Evolutionary conservation across 2,797 vertebrate genomes (phyloP), one percentile per base, ranked within the genome.

Genomic region (Notoglanidium macrostoma): DNA sequence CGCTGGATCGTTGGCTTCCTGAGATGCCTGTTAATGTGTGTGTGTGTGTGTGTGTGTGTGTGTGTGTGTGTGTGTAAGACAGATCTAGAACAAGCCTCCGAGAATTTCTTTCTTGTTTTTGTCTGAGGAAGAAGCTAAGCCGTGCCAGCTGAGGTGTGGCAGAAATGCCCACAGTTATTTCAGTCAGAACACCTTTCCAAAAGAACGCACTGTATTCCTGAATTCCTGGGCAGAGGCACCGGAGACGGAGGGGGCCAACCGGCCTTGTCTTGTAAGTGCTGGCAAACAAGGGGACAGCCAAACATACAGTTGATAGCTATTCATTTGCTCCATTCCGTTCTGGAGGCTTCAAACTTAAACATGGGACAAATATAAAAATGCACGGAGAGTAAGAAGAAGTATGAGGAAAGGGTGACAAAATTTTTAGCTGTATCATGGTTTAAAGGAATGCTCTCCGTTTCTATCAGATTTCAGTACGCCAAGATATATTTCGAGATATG

Each of bases 1-100:
- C 73, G 70, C 84, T 82, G 87, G 85, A 86, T 89, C 35, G 70
- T 90, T 92, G 91, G 92, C 89, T 92, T 89, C 83, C 88, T 90
- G 87, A 90, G 86, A 90, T 90, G 89, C 87, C 89, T 87, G 89
- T 87, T 86, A 84, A 81, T 63, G 82, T 89, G 87, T 89, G 83
- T 74, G 82, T 86, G 89, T 89, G 79, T 86, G 40, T 80, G 83
- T 63, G 85, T 73, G 57, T 77, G 29, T 65, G 70, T 73, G 44
- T 81, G 67, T 90, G 65, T 89, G 61, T 88, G 46, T 84, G 80
- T 49, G 46, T 72, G 88, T 76, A 46, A 79, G 84, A 55, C 63
- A 83, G 57, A 72, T 84, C 72, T 32, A 49, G 83, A 85, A 77
- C 4, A 40, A 79, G 74, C 40, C 73, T 84, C 81, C 0, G 35